Evolutionary conservation across 92 coral and sea anemone species (phyloP).

Genomic region (Plumapathes pennacea): DNA sequence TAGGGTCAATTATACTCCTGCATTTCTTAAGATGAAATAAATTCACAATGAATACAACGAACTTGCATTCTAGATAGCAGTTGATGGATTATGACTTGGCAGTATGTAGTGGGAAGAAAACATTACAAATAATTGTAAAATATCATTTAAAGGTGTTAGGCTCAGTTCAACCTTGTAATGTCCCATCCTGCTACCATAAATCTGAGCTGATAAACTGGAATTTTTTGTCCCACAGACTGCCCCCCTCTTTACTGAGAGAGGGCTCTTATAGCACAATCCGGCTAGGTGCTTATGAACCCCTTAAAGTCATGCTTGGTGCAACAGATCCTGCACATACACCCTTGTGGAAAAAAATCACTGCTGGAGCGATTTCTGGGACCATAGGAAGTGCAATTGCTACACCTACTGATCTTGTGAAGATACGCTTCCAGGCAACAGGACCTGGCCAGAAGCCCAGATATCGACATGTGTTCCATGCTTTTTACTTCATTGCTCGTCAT

Average conservation of each 20-base stretch:
- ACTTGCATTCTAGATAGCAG: no score
- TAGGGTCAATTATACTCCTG: no score
- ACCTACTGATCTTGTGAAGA: slow-evolving; percentile 93
- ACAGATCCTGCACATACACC: slow-evolving; percentile 86
- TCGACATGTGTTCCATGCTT: slow-evolving; percentile 74
- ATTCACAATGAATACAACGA: no score
- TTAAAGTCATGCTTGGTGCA: slow-evolving; percentile 82
- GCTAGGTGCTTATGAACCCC: slow-evolving; percentile 93
- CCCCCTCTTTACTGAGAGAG: slow-evolving; percentile 83
- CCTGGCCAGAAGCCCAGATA: slow-evolving; percentile 63
- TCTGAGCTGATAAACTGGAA: neutral
- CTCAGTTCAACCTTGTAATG: no score
- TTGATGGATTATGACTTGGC: no score
- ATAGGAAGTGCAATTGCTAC: slow-evolving; percentile 93
- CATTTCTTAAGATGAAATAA: no score
- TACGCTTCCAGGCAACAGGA: slow-evolving; percentile 87
- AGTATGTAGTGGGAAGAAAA: no score
- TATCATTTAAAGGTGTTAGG: no score
- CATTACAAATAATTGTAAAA: no score
- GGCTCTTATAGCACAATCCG: slow-evolving; percentile 95
- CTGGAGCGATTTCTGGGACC: slow-evolving; percentile 91
- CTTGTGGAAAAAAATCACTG: slow-evolving; percentile 87
- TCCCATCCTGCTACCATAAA: no score
- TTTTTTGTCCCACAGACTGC: slow-evolving; percentile 50
- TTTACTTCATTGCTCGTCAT: slow-evolving; percentile 59